Base-by-base conservation (phyloP, 2,797 vertebrate genomes). In the Dallia pectoralis region DNA sequence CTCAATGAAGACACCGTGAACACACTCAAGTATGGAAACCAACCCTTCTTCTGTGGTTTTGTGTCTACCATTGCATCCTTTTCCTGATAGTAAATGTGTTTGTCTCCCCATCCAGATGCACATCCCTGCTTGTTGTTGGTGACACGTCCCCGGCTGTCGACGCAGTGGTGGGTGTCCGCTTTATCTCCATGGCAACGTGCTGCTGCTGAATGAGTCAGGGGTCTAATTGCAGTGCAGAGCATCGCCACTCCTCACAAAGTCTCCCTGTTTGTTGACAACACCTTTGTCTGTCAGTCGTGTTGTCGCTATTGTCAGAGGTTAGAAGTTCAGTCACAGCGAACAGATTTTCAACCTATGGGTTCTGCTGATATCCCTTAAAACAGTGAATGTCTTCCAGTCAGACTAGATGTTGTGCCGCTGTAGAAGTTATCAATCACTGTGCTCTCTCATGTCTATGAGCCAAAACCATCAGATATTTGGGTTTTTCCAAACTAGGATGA, bases 61-160 rank as follows among this genome's bases (percentile, higher is more conserved):
- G 29, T 61, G 56, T 68, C 14, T 63, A 30, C 25, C 22, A 59
- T 25, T 67, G 33, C 40, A 59, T 53, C 32, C 14, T 16, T 32
- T 67, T 18, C 27, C 67, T 56, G 65, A 75, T 29, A 80, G 18
- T 76, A 0, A 59, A 16, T 33, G 44, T 62, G 36, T 56, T 32
- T 71, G 22, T 48, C 44, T 70, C 66, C 67, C 18, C 62, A 62
- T 75, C 53, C 81, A 98, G 97, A 88, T 98, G 96, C 85, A 95
- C 95, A 49, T 76, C 93, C 65, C 89, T 98, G 81, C 89, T 98
- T 66, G 95, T 98, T 78, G 97, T 98, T 71, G 97, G 97, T 72
- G 97, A 99, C 87, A 96, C 86, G 15, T 97, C 96, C 0, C 96
- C 97, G 71, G 95, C 96, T 0, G 96, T 99, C 59, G 97, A 98